phyloP scores from a whole-genome alignment of 2,113 vertebrate species.

The Chaetodon auriga region DNA sequence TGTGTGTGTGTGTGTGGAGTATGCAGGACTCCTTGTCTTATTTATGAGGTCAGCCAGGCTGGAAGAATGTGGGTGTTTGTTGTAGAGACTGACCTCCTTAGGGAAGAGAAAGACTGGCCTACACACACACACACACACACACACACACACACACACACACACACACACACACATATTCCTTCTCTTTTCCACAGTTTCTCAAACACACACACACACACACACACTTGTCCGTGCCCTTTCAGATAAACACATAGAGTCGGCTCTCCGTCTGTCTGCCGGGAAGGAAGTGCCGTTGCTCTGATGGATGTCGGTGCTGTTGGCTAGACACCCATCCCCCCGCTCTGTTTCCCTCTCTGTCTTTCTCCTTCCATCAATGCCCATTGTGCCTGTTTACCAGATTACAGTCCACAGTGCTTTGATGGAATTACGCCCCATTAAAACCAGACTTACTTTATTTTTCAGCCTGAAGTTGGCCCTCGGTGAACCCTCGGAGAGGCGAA shows the following conservation, averaged over 20 bases:
- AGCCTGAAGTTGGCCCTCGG: conserved; percentile 53
- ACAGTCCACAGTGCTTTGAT: conserved; percentile 81
- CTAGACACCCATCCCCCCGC: conserved; percentile 62
- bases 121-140: conserved; percentile 28
- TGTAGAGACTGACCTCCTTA: conserved; percentile 73
- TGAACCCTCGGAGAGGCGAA: conserved; percentile 33
- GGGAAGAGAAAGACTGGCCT: conserved; percentile 57
- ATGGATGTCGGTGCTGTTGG: conserved; percentile 74
- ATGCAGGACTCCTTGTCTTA: conserved; percentile 64
- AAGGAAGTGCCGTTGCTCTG: conserved; percentile 75
- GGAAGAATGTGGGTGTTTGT: conserved; percentile 76
- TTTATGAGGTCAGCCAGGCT: conserved; percentile 79
- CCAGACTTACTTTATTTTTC: conserved; percentile 74
- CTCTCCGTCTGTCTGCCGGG: conserved; percentile 73
- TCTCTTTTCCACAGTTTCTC: conserved; percentile 30
- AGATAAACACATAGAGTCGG: conserved; percentile 72
- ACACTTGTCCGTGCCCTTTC: conserved; percentile 43
- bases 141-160: conserved; percentile 6
- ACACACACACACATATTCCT: conserved; percentile 15
- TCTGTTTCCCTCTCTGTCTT: conserved; percentile 48
- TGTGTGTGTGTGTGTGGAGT: conserved; percentile 9
- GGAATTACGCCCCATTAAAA: conserved; percentile 80
- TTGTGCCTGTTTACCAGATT: conserved; percentile 83
- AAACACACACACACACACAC: conserved; percentile 35
- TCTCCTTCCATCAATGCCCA: conserved; percentile 76